phyloP scores from a whole-genome alignment of 37 sponge, comb jelly and placozoan genomes.

The Oopsacas minuta region DNA sequence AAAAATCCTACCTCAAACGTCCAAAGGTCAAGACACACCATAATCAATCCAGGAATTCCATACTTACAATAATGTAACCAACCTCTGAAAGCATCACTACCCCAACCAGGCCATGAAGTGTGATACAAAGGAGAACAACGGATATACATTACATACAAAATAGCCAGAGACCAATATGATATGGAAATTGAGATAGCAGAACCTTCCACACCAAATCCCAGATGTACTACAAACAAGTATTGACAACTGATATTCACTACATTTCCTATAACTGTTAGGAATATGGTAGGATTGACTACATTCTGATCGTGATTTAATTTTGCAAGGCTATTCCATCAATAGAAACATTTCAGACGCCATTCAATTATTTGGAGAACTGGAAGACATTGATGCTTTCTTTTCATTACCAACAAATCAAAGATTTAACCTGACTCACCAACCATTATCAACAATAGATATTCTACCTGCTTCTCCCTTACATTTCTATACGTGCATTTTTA shows the following conservation, averaged over 20 bases:
- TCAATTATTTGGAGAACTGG: too few species aligned
- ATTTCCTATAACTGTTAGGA: neutral
- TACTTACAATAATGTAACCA: constrained; percentile 19
- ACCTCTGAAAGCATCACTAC: neutral
- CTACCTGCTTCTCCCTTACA: too few species aligned
- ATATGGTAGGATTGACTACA: neutral
- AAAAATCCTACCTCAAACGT: constrained; percentile 25
- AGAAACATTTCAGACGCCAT: too few species aligned
- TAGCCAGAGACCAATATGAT: neutral
- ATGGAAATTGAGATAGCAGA: constrained; percentile 20
- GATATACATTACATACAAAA: constrained; percentile 12
- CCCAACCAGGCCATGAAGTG: constrained; percentile 23
- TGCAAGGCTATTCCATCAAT: too few species aligned
- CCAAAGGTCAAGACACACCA: constrained; percentile 25
- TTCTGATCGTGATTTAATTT: too few species aligned
- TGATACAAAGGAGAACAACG: neutral
- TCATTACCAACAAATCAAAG: too few species aligned
- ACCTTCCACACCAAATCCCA: constrained; percentile 18
- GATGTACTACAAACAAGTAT: neutral
- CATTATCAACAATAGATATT: too few species aligned
- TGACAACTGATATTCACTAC: neutral
- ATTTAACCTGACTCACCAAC: too few species aligned
- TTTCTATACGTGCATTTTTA: too few species aligned
- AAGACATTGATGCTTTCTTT: too few species aligned
- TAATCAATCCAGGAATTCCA: constrained; percentile 24